These are phyloP conservation scores for Laupala kohalensis DNA, from an alignment of 1,140 invertebrate genomes.

Conservation along the genomic window DNA sequence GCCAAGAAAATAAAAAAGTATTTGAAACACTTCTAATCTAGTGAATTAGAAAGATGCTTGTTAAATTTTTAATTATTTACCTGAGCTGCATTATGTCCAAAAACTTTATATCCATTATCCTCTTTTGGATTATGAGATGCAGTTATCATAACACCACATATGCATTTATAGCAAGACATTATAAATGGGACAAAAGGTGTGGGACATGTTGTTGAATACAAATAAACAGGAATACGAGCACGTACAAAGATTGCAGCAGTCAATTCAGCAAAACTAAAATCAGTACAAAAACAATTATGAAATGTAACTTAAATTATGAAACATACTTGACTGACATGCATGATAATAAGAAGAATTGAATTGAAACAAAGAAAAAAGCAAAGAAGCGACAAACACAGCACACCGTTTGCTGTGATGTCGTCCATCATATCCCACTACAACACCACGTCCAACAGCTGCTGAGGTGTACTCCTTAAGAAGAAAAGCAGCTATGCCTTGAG, in stretches of 20 bases:
- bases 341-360: background rate
- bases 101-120: constrained; percentile 99
- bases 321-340: background rate
- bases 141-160: constrained; percentile 88
- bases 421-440: constrained; percentile 92
- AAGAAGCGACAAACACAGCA: too few species aligned
- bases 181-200: constrained; percentile 89
- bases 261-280: constrained; percentile 76
- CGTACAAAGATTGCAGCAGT: constrained; percentile 72
- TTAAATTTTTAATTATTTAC: constrained; percentile 27
- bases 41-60: too few species aligned
- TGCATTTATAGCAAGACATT: constrained; percentile 51
- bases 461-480: too few species aligned
- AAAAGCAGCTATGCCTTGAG: constrained; percentile 93
- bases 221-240: constrained; percentile 63
- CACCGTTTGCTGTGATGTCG: constrained; percentile 84
- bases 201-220: constrained; percentile 70
- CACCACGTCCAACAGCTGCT: too few species aligned
- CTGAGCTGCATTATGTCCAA: constrained; percentile 88
- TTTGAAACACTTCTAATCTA: too few species aligned
- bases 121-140: constrained; percentile 98
- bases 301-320: background rate
- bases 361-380: constrained; percentile 1
- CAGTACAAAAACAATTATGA: background rate
- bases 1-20: too few species aligned